Evolutionary conservation across 2,797 vertebrate species (phyloP).

Genomic region (Bovichtus variegatus): DNA sequence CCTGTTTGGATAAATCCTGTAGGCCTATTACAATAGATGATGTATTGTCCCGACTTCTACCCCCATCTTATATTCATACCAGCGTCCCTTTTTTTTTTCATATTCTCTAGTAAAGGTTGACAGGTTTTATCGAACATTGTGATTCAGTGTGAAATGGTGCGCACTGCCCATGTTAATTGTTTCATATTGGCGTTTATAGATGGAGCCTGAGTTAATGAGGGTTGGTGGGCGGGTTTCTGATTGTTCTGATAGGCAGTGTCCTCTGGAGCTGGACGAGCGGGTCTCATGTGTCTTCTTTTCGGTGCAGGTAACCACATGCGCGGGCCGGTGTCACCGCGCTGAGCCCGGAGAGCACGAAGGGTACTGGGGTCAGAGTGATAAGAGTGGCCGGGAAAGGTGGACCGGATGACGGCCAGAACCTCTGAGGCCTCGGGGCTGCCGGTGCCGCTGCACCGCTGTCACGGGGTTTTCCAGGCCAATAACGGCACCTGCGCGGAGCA

Average conservation of each 20-base stretch:
- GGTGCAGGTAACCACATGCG: constrained; percentile 81
- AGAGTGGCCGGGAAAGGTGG: constrained; percentile 59
- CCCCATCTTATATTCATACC: neutral
- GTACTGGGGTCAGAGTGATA: constrained; percentile 60
- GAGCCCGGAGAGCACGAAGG: constrained; percentile 71
- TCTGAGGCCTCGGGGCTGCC: constrained; percentile 89
- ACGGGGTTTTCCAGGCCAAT: constrained; percentile 82
- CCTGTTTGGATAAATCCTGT: constrained; percentile 15
- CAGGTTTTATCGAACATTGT: neutral
- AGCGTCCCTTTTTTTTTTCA: neutral
- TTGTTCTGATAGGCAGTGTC: neutral
- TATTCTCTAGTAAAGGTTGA: neutral
- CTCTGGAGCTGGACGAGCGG: constrained; percentile 13
- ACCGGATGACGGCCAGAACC: constrained; percentile 89
- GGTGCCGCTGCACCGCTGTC: constrained; percentile 88
- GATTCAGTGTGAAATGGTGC: constrained; percentile 8
- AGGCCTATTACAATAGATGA: constrained; percentile 62
- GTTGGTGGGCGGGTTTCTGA: constrained; percentile 47
- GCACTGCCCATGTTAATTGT: neutral
- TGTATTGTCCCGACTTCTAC: constrained; percentile 35
- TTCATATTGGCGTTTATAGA: neutral
- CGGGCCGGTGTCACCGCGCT: constrained; percentile 72
- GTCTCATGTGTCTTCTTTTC: constrained; percentile 59
- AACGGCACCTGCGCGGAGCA: constrained; percentile 91
- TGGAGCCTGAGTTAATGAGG: constrained; percentile 18